phyloP scores from a whole-genome alignment of 2,888 invertebrate genomes.

The Spodoptera exigua region DNA sequence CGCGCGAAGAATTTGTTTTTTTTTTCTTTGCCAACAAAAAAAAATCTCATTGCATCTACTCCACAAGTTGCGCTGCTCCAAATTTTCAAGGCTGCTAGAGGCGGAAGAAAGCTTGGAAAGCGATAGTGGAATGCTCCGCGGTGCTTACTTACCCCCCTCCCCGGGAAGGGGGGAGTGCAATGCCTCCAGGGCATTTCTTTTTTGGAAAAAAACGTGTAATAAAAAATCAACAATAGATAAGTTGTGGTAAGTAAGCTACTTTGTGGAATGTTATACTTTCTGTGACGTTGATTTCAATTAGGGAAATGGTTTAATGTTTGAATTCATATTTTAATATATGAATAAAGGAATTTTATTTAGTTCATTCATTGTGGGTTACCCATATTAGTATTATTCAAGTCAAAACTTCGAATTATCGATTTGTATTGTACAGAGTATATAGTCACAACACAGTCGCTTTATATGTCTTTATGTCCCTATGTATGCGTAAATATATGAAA shows the following conservation, averaged over 20 bases:
- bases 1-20: too few relatives aligned
- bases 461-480: too few relatives aligned
- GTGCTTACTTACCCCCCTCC: conserved; percentile 70
- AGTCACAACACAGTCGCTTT: too few relatives aligned
- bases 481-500: too few relatives aligned
- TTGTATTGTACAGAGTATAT: too few relatives aligned
- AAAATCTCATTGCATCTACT: conserved; percentile 44
- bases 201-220: conserved; percentile 56
- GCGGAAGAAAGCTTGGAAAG: conserved; percentile 88
- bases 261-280: conserved; percentile 15
- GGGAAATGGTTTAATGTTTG: background rate
- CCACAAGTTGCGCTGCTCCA: conserved; percentile 68
- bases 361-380: too few relatives aligned
- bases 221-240: conserved; percentile 43
- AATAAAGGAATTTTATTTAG: too few relatives aligned
- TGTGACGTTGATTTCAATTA: conserved; percentile 17
- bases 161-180: conserved; percentile 69
- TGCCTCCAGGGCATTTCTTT: conserved; percentile 69
- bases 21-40: too few relatives aligned
- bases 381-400: too few relatives aligned
- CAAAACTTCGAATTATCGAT: too few relatives aligned
- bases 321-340: too few relatives aligned
- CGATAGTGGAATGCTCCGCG: conserved; percentile 86
- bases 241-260: conserved; percentile 15
- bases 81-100: conserved; percentile 83